These are phyloP conservation scores for Sitophilus oryzae DNA, from an alignment of 1,140 invertebrate species.

Conservation along the genomic window DNA sequence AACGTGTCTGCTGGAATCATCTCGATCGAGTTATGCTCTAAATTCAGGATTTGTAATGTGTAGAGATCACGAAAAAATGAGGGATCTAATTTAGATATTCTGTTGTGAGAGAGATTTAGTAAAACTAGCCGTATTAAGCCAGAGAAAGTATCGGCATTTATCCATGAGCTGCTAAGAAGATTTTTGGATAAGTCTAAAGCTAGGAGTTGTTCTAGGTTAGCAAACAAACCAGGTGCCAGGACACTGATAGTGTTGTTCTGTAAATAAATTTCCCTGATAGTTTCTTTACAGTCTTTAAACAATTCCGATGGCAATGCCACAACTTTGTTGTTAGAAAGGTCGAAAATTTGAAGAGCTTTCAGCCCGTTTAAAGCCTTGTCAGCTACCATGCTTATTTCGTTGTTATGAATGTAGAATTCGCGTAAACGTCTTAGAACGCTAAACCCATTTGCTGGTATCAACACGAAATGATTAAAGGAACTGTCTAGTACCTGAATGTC, in stretches of 20 bases:
- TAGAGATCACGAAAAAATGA: conserved; percentile 75
- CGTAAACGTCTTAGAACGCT: conserved; percentile 66
- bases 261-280: conserved; percentile 78
- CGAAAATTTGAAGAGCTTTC: conserved; percentile 70
- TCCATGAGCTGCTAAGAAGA: conserved; percentile 76
- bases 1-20: conserved; percentile 74
- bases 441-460: conserved; percentile 73
- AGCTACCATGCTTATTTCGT: conserved; percentile 78
- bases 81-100: conserved; percentile 71
- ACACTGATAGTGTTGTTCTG: conserved; percentile 84
- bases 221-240: conserved; percentile 71
- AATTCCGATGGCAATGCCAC: conserved; percentile 78
- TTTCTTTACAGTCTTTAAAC: conserved; percentile 69
- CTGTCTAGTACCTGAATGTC: conserved; percentile 77
- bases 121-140: conserved; percentile 81
- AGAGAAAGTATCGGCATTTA: conserved; percentile 73
- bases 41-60: conserved; percentile 73
- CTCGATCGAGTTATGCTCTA: conserved; percentile 73
- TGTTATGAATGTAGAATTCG: conserved; percentile 72
- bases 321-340: conserved; percentile 82
- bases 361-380: conserved; percentile 74
- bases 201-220: conserved; percentile 77
- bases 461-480: conserved; percentile 77
- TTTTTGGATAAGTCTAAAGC: conserved; percentile 84
- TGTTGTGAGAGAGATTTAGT: conserved; percentile 79